Evolutionary conservation across 2,113 vertebrate species (phyloP), one percentile per base, ranked within the genome.

Genomic region (Gadus chalcogrammus): DNA sequence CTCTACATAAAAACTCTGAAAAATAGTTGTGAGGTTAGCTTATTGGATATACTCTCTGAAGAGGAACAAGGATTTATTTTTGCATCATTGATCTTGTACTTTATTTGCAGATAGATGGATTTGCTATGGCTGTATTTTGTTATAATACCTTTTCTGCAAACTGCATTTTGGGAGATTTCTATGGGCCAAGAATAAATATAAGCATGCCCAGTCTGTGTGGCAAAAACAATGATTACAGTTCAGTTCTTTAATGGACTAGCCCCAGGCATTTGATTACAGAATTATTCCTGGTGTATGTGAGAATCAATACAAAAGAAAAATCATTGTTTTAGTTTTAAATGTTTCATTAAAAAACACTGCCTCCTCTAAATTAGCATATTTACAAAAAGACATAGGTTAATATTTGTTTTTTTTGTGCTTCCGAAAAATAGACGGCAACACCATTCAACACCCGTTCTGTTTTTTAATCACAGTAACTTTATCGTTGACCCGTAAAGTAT

Each of bases 61-160:
- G 59, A 22, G 18, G 59, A 61, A 61, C 59, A 18, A 48, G 20
- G n/a, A 17, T n/a, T 18, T 22, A 5, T 22, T 61, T 2, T 61
- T 61, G 60, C 2, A 24, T 17, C 69, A 59, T 82, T 73, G 65
- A 16, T 58, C 15, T 48, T 13, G 12, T 13, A 48, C 55, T 16
- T 16, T 58, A 4, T 6, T 58, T 58, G n/a, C 15, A 0, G 55
- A 58, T 17, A n/a, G 15, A 24, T 64, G 16, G 31, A 28, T 12
- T 48, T 48, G 42, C 42, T 48, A 11, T 13, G 42, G 42, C 12
- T 48, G 42, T 48, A 48, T 48, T 1, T 48, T 48, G 13, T 2
- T 48, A 2, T 48, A 48, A 48, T 48, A 48, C 42, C 12, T 48
- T 48, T 35, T 12, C 42, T 13, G 42, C 42, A 48, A 48, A 48